Base-by-base conservation (phyloP, 1,140 invertebrate genomes). In the Drosophila tani region DNA sequence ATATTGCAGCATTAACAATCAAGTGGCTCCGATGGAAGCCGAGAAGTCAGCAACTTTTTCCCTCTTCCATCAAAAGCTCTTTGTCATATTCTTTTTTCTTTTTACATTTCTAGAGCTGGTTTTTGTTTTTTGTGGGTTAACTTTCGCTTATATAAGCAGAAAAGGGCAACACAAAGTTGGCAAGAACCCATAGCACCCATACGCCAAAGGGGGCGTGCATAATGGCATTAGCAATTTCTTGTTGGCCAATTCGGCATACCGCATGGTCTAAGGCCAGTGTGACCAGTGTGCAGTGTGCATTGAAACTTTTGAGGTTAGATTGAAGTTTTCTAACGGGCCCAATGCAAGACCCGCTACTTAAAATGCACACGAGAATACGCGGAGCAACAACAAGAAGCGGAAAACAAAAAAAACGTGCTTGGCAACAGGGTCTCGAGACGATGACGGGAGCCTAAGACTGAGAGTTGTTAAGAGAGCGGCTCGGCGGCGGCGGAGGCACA, bases 131-230 rank as follows among this genome's bases (percentile, higher is more conserved):
- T 68, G 62, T 79, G 64, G 57, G 63, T 27, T 66, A 84, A 87
- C 85, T 90, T 87, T 87, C 81, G 84, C 84, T 87, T 88, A 88
- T 88, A 87, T 87, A 87, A 88, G 84, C 84, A 87, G 53, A 81
- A 87, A 62, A 81, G 68, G 59, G 55, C 59, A 84, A 38, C 14
- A 63, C 67, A 64, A 64, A 77, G 67, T 70, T 69, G 58, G 62
- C 68, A 55, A 68, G 79, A 73, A 82, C 58, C 66, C 63, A 35
- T 66, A 49, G 27, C 29, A 57, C 24, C 43, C 43, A 53, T 65
- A 46, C 51, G 49, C 35, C 38, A 64, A 56, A 65, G 41, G 35
- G 73, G 76, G 85, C 81, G 81, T 84, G 68, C 45, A 84, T 87
- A 87, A 87, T 84, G 51, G 58, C 65, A 84, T 81, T 87, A 87